Base-by-base conservation (phyloP, 92 coral and sea anemone species). In the Montipora capitata region DNA sequence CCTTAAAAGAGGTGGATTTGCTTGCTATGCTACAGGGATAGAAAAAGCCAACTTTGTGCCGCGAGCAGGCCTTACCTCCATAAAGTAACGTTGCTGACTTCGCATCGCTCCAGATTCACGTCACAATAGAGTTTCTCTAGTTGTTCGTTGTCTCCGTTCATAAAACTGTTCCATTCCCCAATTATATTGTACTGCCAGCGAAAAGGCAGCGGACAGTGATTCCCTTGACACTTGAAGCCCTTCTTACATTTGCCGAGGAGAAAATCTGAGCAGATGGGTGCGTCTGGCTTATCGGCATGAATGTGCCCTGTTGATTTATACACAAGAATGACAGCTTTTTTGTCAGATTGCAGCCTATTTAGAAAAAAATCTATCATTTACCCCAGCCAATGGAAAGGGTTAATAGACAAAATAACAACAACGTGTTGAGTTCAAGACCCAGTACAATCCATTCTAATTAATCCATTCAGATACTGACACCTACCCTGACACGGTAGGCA, bases 111-210 rank as follows among this genome's bases (percentile, higher is more conserved):
- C 0, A 71, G 2, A 35, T 7, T 45, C 61, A 35, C 94, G 76
- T 96, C 94, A 83, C 99, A 96, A 77, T 83, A 96, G 10, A 85
- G 65, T 66, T 84, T 91, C 74, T 96, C 99, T 14, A 96, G 85
- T 40, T 71, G 90, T 72, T 80, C 90, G 88, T 93, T 90, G 63
- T 92, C 84, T 1, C 59, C 84, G 66, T 74, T 80, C 43, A 61
- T 57, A 42, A 96, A 88, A 54, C 79, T 92, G 27, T 51, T 78
- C 99, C 99, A 96, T n/a, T 40, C 41, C 2, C 64, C 68, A 7
- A 1, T 7, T 0, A 49, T 45, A 2, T 45, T 62, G 87, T 94
- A 94, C 52, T 94, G 92, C 99, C 97, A 96, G 70, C 80, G 93
- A 75, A 87, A 94, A 2, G 99, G 95, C 89, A 90, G 42, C 17